These are phyloP conservation scores for Cacoxenus indagator DNA, from an alignment of 2,888 invertebrate genomes.

Conservation along the genomic window DNA sequence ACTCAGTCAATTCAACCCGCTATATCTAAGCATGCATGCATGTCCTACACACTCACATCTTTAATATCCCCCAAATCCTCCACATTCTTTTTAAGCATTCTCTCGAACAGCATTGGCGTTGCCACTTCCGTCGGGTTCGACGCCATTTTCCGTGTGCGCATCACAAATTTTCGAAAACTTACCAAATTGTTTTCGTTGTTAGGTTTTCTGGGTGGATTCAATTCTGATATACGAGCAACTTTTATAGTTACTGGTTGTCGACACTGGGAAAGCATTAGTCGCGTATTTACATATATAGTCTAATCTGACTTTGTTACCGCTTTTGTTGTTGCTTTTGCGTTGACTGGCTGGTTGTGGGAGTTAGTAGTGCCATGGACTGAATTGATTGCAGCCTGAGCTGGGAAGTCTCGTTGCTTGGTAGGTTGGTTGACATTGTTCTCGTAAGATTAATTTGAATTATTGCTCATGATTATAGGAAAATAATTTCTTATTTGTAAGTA, in stretches of 20 bases:
- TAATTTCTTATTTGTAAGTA: slow-evolving; percentile 38
- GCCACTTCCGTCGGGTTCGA: slow-evolving; percentile 25
- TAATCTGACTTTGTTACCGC: slow-evolving; percentile 18
- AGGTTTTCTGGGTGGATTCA: slow-evolving; percentile 61
- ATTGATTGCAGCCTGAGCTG: slow-evolving; percentile 59
- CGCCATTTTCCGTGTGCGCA: slow-evolving; percentile 30
- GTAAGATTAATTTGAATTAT: slow-evolving; percentile 56
- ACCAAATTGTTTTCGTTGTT: slow-evolving; percentile 64
- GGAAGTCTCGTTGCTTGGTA: slow-evolving; percentile 30
- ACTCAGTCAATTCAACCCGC: background rate
- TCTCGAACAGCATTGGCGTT: slow-evolving; percentile 6
- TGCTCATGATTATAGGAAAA: slow-evolving; percentile 58
- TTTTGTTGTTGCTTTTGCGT: slow-evolving; percentile 25
- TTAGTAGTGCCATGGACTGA: slow-evolving; percentile 47
- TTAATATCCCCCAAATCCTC: slow-evolving; percentile 21
- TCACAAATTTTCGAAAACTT: slow-evolving; percentile 63
- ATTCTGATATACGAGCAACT: slow-evolving; percentile 54
- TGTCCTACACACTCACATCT: slow-evolving; percentile 23
- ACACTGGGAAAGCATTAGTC: slow-evolving; percentile 40
- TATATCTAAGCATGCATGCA: background rate
- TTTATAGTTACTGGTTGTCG: slow-evolving; percentile 36
- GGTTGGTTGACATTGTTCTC: slow-evolving; percentile 36
- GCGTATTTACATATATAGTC: slow-evolving; percentile 38
- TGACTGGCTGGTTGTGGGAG: slow-evolving; percentile 24
- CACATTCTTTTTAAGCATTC: too few species aligned